phyloP scores from a whole-genome alignment of 2,888 invertebrate species.

The Conomelus anceps region DNA sequence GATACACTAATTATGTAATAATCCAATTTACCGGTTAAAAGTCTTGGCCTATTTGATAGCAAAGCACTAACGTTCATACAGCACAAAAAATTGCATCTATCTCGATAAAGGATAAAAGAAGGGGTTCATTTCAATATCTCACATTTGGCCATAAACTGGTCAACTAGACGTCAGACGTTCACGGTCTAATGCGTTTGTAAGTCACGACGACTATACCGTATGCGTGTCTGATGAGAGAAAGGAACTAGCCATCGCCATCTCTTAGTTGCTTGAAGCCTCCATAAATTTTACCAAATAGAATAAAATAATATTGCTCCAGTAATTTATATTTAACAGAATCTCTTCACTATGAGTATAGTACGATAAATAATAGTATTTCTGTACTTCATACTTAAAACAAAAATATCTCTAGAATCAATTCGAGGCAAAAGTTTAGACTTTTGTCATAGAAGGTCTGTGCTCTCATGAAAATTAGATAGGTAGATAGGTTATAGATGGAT shows the following conservation, averaged over 20 bases:
- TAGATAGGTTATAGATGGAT: too few relatives aligned
- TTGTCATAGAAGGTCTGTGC: too few relatives aligned
- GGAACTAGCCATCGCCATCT: not conserved
- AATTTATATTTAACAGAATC: too few relatives aligned
- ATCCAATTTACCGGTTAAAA: not conserved
- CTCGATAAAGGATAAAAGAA: not conserved
- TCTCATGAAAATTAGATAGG: too few relatives aligned
- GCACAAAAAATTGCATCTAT: not conserved
- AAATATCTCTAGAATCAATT: too few relatives aligned
- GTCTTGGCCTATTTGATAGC: not conserved
- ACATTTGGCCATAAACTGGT: not conserved
- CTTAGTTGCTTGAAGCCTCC: too few relatives aligned
- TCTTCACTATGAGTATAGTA: too few relatives aligned
- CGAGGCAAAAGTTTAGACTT: too few relatives aligned
- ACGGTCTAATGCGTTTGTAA: not conserved
- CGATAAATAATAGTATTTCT: too few relatives aligned
- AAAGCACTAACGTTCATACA: not conserved
- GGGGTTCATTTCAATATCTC: not conserved
- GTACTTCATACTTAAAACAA: too few relatives aligned
- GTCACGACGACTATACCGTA: not conserved
- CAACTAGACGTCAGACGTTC: not conserved
- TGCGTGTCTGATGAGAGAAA: not conserved
- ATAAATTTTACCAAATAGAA: too few relatives aligned
- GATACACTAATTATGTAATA: not conserved
- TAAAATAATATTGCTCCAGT: too few relatives aligned